phyloP scores from a whole-genome alignment of 1,140 invertebrate species.

The Nephotettix cincticeps region DNA sequence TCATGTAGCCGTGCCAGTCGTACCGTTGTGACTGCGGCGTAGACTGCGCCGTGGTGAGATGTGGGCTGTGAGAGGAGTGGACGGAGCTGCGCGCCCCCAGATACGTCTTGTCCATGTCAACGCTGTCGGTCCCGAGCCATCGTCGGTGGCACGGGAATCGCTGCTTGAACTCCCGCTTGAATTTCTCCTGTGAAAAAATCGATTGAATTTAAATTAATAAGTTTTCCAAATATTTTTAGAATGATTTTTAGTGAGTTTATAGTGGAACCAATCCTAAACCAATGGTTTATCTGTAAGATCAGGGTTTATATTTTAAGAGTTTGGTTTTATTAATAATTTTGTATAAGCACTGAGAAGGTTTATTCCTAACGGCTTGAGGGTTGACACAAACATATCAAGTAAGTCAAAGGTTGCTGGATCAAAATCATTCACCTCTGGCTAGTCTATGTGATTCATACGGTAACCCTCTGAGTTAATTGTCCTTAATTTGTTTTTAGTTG shows the following conservation, averaged over 20 bases:
- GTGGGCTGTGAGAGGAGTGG: constrained; percentile 28
- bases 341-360: too few relatives aligned
- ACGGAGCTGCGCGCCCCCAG: constrained; percentile 21
- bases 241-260: background rate
- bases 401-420: too few relatives aligned
- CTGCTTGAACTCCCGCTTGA: constrained; percentile 67
- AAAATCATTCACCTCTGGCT: too few relatives aligned
- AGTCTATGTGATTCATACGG: too few relatives aligned
- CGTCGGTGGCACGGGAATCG: constrained; percentile 56
- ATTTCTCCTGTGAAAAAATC: constrained; percentile 66
- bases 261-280: background rate
- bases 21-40: constrained; percentile 24
- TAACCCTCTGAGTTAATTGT: too few relatives aligned
- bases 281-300: too few relatives aligned
- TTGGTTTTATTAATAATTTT: too few relatives aligned
- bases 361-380: too few relatives aligned
- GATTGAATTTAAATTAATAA: constrained; percentile 34
- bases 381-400: too few relatives aligned
- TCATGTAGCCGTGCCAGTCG: background rate
- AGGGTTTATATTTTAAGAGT: too few relatives aligned
- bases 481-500: too few relatives aligned
- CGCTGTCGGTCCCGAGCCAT: constrained; percentile 45
- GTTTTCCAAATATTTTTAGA: background rate
- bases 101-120: constrained; percentile 43
- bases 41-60: background rate